Percentiles rank a stretch among this genome's conserved stretches.
These are phyloP conservation scores for Tetrao urogallus DNA, from an alignment of 2,113 vertebrate genomes.

Conservation along the genomic window DNA sequence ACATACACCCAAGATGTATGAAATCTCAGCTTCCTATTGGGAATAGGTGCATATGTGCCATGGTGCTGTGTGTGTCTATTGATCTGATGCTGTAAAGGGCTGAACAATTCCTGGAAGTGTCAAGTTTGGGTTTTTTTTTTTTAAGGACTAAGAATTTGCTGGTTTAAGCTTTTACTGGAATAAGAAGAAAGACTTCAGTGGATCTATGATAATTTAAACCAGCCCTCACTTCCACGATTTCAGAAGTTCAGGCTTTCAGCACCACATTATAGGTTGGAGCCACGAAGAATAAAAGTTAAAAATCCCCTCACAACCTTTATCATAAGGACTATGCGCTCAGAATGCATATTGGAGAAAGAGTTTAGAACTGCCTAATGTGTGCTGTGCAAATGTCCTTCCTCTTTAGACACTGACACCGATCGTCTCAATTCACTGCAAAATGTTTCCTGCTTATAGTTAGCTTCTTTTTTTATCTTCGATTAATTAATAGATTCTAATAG, in stretches of 20 bases:
- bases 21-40: not conserved
- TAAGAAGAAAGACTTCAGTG: not conserved
- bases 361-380: conserved; percentile 54
- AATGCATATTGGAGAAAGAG: conserved; percentile 29
- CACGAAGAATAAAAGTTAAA: conserved; percentile 50
- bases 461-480: conserved; percentile 7
- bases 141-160: not conserved
- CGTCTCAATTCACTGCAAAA: not conserved
- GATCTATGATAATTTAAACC: not conserved
- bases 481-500: not conserved
- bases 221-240: not conserved
- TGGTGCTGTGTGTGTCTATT: not conserved
- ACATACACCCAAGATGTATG: not conserved
- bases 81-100: not conserved
- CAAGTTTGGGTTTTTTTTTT: not conserved
- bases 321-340: conserved; percentile 21
- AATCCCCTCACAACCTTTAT: conserved; percentile 44
- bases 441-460: not conserved
- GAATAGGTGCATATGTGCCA: not conserved
- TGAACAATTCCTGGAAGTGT: not conserved
- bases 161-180: not conserved
- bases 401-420: conserved; percentile 44
- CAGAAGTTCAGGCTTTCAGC: conserved; percentile 24
- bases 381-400: conserved; percentile 30
- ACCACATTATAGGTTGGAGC: not conserved